Conservation (phyloP, 1,140 invertebrate genomes). For the Marisa cornuarietis region DNA sequence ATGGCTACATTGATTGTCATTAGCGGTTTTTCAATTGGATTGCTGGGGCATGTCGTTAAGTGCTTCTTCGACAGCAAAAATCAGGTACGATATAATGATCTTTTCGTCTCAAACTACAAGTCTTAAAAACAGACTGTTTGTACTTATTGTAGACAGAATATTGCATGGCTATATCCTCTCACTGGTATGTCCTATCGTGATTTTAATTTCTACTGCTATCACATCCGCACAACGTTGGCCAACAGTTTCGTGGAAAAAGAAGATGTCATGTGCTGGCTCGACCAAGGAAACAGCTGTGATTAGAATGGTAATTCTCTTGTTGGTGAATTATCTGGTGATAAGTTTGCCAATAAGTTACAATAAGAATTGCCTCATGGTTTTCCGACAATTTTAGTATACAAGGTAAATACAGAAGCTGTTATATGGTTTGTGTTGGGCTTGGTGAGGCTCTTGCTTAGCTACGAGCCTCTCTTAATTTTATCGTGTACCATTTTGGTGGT, state of each 20-base stretch:
- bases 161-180: not conserved
- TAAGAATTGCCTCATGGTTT: not conserved
- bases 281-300: not conserved
- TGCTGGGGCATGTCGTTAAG: not conserved
- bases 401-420: conserved; percentile 1
- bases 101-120: not conserved
- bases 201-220: not conserved
- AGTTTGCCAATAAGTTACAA: not conserved
- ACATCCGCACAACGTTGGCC: not conserved
- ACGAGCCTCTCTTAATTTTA: not conserved
- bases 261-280: not conserved
- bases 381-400: not conserved
- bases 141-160: not conserved
- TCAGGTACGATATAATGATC: not conserved
- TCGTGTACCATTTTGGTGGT: not conserved
- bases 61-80: not conserved
- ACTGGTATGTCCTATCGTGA: not conserved
- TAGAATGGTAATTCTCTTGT: not conserved
- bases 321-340: not conserved
- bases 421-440: not conserved
- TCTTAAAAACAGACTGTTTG: not conserved
- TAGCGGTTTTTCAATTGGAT: not conserved
- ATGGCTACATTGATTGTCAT: not conserved
- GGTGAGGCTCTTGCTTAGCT: not conserved
- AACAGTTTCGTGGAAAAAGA: not conserved